These are phyloP conservation scores for Siderastrea siderea DNA, from an alignment of 92 coral and sea anemone species.

Conservation along the genomic window DNA sequence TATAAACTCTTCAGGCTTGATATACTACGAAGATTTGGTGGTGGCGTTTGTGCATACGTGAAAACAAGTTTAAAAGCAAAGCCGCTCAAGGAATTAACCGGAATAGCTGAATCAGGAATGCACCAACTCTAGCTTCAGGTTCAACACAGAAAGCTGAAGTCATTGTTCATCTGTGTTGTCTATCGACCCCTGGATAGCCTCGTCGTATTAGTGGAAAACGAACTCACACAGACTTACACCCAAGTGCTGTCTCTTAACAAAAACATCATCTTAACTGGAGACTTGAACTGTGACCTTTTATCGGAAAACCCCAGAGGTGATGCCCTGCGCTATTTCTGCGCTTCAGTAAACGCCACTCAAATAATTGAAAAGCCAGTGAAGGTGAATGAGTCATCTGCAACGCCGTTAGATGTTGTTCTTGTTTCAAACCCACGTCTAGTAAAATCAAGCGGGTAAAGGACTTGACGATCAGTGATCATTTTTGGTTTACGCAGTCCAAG, in stretches of 20 bases:
- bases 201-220: constrained; percentile 22
- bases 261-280: constrained; percentile 54
- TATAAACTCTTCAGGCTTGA: constrained; percentile 42
- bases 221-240: constrained; percentile 38
- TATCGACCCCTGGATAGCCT: neutral
- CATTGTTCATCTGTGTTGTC: neutral
- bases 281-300: constrained; percentile 57
- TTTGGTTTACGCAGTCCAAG: constrained; percentile 40
- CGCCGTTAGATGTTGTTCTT: constrained; percentile 37
- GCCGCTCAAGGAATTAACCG: constrained; percentile 10
- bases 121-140: constrained; percentile 43
- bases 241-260: constrained; percentile 39
- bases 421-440: constrained; percentile 21
- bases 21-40: neutral
- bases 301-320: constrained; percentile 26
- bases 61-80: neutral
- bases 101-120: constrained; percentile 47
- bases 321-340: constrained; percentile 52
- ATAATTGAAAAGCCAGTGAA: constrained; percentile 43
- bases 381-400: constrained; percentile 25
- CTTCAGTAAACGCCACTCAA: constrained; percentile 46
- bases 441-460: constrained; percentile 27
- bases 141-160: constrained; percentile 24
- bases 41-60: constrained; percentile 39
- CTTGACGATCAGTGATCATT: constrained; percentile 63